phyloP scores from a whole-genome alignment of 92 coral and sea anemone genomes.

The Bergia puertoricense region DNA sequence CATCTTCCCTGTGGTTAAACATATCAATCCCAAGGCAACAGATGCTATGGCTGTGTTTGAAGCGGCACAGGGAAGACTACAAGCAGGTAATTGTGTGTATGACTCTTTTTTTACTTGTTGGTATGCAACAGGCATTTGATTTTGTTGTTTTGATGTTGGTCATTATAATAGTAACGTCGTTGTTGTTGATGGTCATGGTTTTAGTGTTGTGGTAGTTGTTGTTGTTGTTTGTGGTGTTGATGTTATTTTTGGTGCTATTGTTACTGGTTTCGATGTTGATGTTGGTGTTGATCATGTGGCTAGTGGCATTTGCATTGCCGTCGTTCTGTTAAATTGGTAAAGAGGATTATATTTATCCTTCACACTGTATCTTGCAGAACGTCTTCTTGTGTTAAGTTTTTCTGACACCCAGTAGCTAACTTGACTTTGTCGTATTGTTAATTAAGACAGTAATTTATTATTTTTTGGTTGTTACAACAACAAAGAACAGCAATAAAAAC shows the following conservation, averaged over 20 bases:
- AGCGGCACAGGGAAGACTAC: constrained; percentile 94
- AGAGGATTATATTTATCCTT: neutral
- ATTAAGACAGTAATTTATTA: neutral
- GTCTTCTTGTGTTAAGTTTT: neutral
- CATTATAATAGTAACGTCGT: neutral
- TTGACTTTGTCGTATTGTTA: neutral
- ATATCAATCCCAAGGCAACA: constrained; percentile 90
- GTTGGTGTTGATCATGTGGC: no score
- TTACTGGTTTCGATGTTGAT: neutral
- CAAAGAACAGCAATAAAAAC: no score
- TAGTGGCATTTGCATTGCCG: no score
- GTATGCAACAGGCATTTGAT: neutral
- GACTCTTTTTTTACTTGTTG: neutral
- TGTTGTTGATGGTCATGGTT: neutral
- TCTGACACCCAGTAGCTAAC: neutral
- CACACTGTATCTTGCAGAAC: no score
- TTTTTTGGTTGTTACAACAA: no score
- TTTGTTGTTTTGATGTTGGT: neutral
- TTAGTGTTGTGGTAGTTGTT: neutral
- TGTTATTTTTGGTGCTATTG: neutral
- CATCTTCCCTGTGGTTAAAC: constrained; percentile 91
- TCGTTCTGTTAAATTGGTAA: no score
- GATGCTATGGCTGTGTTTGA: constrained; percentile 97
- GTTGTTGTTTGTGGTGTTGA: neutral
- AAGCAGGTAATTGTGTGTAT: constrained; percentile 67